Base-by-base conservation (phyloP, 2,888 invertebrate species). In the Ernsta delagoae region DNA sequence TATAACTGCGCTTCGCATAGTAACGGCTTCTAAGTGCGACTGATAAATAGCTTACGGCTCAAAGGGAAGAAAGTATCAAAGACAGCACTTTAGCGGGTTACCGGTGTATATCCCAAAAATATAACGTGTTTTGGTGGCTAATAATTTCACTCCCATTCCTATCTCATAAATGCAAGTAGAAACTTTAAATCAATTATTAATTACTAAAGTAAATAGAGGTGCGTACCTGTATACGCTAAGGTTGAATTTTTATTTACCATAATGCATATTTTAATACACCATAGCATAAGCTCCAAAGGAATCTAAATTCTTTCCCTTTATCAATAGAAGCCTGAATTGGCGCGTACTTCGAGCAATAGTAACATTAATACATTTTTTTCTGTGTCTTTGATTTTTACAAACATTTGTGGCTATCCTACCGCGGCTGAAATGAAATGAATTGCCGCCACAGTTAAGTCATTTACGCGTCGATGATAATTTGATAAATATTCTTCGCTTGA, bases 391-490 rank as follows among this genome's bases (percentile, higher is more conserved):
- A 45, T 53, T 53, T 0, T 53, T 53, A 34, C 45, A 34, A 24
- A 31, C n/a, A 16, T 11, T 6, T 7, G 11, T 67, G 56, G 67
- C 36, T 43, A 67, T 61, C 43, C 45, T 45, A 45, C 5, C 16
- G 8, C 54, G 11, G 5, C 43, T 34, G 45, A 45, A 61, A 53
- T 34, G 45, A 36, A 61, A 53, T 67, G 60, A 54, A 61, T n/a
- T 57, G 16, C 61, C 45, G 61, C 61, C 61, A 67, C 67, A 67
- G 60, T 56, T 36, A 61, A 67, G 31, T 67, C 67, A 60, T 67
- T 67, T 56, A 60, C 67, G 67, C 67, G 54, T 67, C 67, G 56
- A 67, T 67, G 34, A 56, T 45, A 67, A 56, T 67, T 61, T 61
- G 67, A 67, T 67, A 61, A 61, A 67, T 67, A 43, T 54, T 61